Percentiles rank a stretch among this genome's conserved stretches.
phyloP scores from a whole-genome alignment of 2,113 vertebrate species.

The Xenopus laevis region DNA sequence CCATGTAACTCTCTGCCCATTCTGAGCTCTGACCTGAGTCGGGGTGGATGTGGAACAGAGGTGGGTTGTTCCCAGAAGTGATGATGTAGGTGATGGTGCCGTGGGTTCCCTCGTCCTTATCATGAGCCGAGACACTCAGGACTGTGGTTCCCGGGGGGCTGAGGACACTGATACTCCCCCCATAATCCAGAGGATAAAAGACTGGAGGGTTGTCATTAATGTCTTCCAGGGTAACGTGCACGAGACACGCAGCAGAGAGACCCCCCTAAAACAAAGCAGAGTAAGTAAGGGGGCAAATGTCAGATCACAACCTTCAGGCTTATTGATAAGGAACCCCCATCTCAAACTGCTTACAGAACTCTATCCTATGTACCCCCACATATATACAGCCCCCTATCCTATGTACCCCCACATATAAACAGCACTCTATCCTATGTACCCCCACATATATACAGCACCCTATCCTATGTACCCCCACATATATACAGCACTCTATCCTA shows the following conservation, averaged over 20 bases:
- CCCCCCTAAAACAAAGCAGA: constrained; percentile 72
- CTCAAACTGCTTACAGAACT: too few species aligned
- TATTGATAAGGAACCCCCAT: too few species aligned
- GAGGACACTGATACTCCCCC: constrained; percentile 87
- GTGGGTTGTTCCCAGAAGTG: constrained; percentile 73
- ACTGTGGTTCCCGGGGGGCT: constrained; percentile 88
- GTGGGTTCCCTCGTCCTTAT: constrained; percentile 83
- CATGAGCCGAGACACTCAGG: constrained; percentile 80
- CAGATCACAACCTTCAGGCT: too few species aligned
- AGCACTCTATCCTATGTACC: too few species aligned
- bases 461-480: too few species aligned
- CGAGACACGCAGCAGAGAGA: constrained; percentile 83
- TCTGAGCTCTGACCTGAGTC: constrained; percentile 75
- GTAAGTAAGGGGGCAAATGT: neutral
- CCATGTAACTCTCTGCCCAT: neutral
- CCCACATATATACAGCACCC: too few species aligned
- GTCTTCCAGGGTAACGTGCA: constrained; percentile 87
- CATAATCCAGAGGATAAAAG: constrained; percentile 89
- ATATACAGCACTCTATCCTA: too few species aligned
- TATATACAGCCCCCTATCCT: too few species aligned
- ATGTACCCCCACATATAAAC: too few species aligned
- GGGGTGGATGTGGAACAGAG: constrained; percentile 86
- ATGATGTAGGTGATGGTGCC: constrained; percentile 83
- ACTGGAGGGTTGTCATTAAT: constrained; percentile 87
- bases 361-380: too few species aligned